A percentile compares a stretch with the other conserved stretches of the same genome.
phyloP scores from a whole-genome alignment of 2,888 invertebrate genomes.

The Hypercompe scribonia region DNA sequence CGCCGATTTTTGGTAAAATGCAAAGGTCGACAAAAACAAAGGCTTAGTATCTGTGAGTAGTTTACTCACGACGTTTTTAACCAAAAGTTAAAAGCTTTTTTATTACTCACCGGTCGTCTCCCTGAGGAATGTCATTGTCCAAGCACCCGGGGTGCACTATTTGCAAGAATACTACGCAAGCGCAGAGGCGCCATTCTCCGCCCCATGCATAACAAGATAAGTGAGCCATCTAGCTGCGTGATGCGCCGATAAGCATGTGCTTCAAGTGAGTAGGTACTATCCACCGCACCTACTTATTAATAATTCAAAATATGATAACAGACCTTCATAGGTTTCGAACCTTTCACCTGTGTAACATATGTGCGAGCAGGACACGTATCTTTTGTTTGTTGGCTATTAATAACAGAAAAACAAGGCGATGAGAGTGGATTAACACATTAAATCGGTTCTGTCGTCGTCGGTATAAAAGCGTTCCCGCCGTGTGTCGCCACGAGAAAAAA shows the following conservation, averaged over 20 bases:
- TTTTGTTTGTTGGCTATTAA: conserved; percentile 78
- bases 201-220: conserved; percentile 61
- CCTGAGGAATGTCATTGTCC: conserved; percentile 49
- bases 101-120: conserved; percentile 37
- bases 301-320: conserved; percentile 44
- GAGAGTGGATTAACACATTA: conserved; percentile 85
- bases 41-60: conserved; percentile 8
- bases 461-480: conserved; percentile 81
- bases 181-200: conserved; percentile 17
- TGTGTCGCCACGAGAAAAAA: conserved; percentile 66
- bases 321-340: conserved; percentile 18
- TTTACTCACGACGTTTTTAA: not conserved
- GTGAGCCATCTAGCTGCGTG: conserved; percentile 56
- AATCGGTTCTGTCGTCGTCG: conserved; percentile 71
- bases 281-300: conserved; percentile 42
- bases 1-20: not conserved
- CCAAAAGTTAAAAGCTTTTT: conserved; percentile 36
- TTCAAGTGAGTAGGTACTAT: conserved; percentile 4
- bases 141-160: conserved; percentile 19
- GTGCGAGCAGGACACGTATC: conserved; percentile 56
- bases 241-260: conserved; percentile 54
- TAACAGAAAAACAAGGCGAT: conserved; percentile 77
- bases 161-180: conserved; percentile 31
- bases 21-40: not conserved
- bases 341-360: conserved; percentile 22